phyloP scores from a whole-genome alignment of 1,140 invertebrate species.

The Tyrophagus putrescentiae region DNA sequence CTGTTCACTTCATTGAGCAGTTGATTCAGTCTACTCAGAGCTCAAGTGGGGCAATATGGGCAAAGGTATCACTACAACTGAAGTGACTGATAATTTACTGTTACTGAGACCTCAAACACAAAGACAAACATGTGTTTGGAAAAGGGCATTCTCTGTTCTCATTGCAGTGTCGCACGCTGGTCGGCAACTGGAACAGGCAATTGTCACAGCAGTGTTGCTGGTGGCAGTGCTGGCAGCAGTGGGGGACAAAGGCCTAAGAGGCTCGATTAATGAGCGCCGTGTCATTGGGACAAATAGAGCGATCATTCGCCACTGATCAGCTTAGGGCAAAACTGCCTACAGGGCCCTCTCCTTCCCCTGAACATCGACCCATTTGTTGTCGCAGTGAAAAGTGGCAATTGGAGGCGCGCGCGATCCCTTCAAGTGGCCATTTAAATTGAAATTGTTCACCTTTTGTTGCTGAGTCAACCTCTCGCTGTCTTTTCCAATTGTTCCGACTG shows the following conservation, averaged over 20 bases:
- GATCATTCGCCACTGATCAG: background rate
- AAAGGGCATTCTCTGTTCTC: background rate
- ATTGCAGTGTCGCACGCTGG: background rate
- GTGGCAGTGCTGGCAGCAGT: background rate
- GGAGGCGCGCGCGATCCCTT: too few species aligned
- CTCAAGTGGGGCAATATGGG: background rate
- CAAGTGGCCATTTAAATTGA: too few species aligned
- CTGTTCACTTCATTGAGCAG: too few species aligned
- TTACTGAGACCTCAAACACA: background rate
- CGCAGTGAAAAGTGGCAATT: too few species aligned
- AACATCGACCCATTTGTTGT: too few species aligned
- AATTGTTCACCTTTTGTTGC: background rate
- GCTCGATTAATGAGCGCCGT: too few species aligned
- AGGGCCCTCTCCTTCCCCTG: background rate
- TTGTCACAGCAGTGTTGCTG: too few species aligned
- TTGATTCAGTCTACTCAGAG: too few species aligned
- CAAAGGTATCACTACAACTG: background rate
- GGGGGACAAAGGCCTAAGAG: background rate
- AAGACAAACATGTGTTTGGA: constrained; percentile 3
- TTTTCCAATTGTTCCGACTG: too few species aligned
- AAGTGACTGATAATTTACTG: constrained; percentile 6
- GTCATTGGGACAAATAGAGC: constrained; percentile 8
- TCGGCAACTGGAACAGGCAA: too few species aligned
- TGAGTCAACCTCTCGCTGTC: too few species aligned
- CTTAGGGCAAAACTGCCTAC: background rate